Evolutionary conservation across 1,140 invertebrate genomes (phyloP).

Genomic region (Philaenus spumarius): DNA sequence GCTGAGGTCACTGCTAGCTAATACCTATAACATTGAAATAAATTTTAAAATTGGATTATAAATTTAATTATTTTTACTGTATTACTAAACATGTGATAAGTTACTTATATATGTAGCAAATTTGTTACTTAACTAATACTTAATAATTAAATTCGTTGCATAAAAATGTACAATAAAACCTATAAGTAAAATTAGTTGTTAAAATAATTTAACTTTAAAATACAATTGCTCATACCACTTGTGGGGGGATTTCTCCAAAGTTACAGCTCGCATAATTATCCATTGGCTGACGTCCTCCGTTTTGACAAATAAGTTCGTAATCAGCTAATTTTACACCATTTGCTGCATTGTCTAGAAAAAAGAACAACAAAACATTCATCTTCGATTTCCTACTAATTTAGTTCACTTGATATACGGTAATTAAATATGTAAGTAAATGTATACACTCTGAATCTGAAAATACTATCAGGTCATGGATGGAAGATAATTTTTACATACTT

Average conservation of each 20-base stretch:
- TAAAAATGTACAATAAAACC: too few species aligned
- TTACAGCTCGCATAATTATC: slow-evolving; percentile 52
- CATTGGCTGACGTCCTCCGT: slow-evolving; percentile 45
- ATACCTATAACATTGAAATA: slow-evolving; percentile 31
- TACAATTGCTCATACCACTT: too few species aligned
- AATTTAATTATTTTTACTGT: neutral
- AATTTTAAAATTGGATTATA: slow-evolving; percentile 2
- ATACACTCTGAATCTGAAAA: too few species aligned
- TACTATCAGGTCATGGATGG: too few species aligned
- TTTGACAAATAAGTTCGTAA: slow-evolving; percentile 59
- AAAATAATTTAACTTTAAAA: too few species aligned
- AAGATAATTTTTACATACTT: too few species aligned
- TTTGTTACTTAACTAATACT: too few species aligned
- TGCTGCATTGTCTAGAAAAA: neutral
- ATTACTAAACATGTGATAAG: neutral
- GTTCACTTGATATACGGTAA: neutral
- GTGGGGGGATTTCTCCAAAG: slow-evolving; percentile 53
- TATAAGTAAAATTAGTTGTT: too few species aligned
- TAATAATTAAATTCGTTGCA: too few species aligned
- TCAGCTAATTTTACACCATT: slow-evolving; percentile 35
- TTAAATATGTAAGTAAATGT: neutral
- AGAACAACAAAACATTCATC: neutral
- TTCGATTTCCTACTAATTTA: neutral
- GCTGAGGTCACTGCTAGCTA: slow-evolving; percentile 42
- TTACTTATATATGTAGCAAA: neutral